Conservation (phyloP, 2,888 invertebrate genomes). For the Petrolisthes manimaculis region DNA sequence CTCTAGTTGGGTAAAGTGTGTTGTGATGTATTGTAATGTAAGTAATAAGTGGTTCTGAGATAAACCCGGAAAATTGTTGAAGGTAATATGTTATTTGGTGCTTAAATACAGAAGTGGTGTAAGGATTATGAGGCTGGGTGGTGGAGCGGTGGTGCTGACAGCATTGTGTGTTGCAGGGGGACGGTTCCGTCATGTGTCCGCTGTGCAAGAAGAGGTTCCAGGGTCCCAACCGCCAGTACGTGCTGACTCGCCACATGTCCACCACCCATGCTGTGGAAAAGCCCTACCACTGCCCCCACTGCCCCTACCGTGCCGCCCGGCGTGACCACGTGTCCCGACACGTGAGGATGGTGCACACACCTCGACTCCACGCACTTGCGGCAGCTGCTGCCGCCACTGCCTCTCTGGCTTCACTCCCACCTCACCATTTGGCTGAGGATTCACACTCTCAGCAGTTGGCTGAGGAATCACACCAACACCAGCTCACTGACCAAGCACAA, state of each 20-base stretch:
- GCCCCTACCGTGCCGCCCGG: conserved; percentile 63
- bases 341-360: conserved; percentile 57
- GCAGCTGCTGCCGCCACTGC: conserved; percentile 36
- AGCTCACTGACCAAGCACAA: not conserved
- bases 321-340: conserved; percentile 62
- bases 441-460: conserved; percentile 23
- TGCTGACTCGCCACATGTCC: conserved; percentile 61
- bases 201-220: conserved; percentile 65
- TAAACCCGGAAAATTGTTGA: too few species aligned
- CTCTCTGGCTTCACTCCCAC: conserved; percentile 41
- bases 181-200: conserved; percentile 59
- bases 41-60: too few species aligned
- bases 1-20: too few species aligned
- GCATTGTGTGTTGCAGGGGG: conserved; percentile 57
- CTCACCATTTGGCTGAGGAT: conserved; percentile 30
- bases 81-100: not conserved
- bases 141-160: conserved; percentile 56
- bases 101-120: not conserved
- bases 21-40: too few species aligned
- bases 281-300: conserved; percentile 63
- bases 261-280: conserved; percentile 62
- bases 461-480: conserved; percentile 31
- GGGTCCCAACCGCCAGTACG: conserved; percentile 64
- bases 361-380: conserved; percentile 55
- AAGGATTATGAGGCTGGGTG: conserved; percentile 34